Evolutionary conservation across 2,888 invertebrate genomes (phyloP), one percentile per base, ranked within the genome.

Genomic region (Isoperla grammatica): DNA sequence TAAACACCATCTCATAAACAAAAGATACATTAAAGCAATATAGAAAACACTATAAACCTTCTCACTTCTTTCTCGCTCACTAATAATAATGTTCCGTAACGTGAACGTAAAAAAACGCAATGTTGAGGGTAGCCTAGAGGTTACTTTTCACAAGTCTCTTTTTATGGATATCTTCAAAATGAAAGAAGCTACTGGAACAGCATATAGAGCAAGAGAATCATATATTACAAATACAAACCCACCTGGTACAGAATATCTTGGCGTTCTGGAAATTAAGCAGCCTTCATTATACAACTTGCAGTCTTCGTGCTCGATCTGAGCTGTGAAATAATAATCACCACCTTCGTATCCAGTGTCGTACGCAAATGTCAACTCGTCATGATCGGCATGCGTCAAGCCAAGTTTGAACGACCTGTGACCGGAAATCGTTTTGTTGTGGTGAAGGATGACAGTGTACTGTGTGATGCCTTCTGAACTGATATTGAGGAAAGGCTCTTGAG

Each of bases 281-380:
- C 29, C 29, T 29, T 29, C 29, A 29, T 8, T 29, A 29, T 29
- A 29, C 29, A 29, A 8, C 29, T 29, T 29, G 19, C 39, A 53
- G 19, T 53, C 17, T 6, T 11, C 12, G 19, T 53, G 53, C 19
- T 39, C 13, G 8, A 53, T 53, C 12, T 53, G 8, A 17, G 53
- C 53, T n/a, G 37, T 39, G 12, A 53, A 53, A 53, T 39, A 39
- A 53, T 53, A 53, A 1, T 17, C 35, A 3, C 53, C 53, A 12
- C 20, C 20, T 1, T 13, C 17, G 17, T 20, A 8, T 5, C 39
- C 3, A 17, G 53, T 53, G 8, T 53, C 11, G 37, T 35, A 53
- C 8, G 35, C 37, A 39, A 37, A 53, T 15, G 39, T 53, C 19
- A 53, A 15, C 20, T 39, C 37, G 17, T 53, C 39, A 2, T 37